These are phyloP conservation scores for Idaea biselata DNA, from an alignment of 2,888 invertebrate genomes.

Conservation along the genomic window DNA sequence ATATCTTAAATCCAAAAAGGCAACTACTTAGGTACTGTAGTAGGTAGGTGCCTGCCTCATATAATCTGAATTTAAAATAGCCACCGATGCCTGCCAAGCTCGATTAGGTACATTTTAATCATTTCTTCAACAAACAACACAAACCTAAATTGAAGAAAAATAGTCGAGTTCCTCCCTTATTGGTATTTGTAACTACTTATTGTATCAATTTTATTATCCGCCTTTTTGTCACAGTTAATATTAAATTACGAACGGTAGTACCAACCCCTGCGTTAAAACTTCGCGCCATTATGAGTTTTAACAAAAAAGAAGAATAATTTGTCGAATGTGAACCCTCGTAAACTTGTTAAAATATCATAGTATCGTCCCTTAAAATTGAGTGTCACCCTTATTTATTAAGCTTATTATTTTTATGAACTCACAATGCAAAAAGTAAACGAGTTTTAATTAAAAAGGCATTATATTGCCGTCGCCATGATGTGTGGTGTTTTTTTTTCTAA, in stretches of 20 bases:
- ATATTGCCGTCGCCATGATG: constrained; percentile 5
- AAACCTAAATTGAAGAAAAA: background rate
- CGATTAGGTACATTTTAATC: too few species aligned
- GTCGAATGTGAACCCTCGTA: constrained; percentile 28
- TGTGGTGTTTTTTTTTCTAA: constrained; percentile 12
- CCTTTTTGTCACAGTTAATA: constrained; percentile 1
- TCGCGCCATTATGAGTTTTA: constrained; percentile 66
- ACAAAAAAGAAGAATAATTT: constrained; percentile 58
- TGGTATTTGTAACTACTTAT: constrained; percentile 14
- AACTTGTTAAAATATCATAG: constrained; percentile 40
- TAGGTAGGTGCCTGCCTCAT: too few species aligned
- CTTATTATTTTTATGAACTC: constrained; percentile 76
- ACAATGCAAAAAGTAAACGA: constrained; percentile 47
- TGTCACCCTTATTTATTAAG: constrained; percentile 47
- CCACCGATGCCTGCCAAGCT: too few species aligned
- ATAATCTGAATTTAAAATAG: too few species aligned
- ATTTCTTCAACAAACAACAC: too few species aligned
- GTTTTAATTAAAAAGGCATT: constrained; percentile 70
- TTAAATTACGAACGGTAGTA: constrained; percentile 18
- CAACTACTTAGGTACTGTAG: too few species aligned
- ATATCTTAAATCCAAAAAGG: too few species aligned
- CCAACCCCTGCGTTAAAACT: constrained; percentile 38
- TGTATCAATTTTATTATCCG: constrained; percentile 12
- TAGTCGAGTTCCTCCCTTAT: background rate
- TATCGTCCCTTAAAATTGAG: constrained; percentile 41